These are phyloP conservation scores for Alligator mississippiensis DNA, from an alignment of 2,113 vertebrate genomes.

Conservation along the genomic window DNA sequence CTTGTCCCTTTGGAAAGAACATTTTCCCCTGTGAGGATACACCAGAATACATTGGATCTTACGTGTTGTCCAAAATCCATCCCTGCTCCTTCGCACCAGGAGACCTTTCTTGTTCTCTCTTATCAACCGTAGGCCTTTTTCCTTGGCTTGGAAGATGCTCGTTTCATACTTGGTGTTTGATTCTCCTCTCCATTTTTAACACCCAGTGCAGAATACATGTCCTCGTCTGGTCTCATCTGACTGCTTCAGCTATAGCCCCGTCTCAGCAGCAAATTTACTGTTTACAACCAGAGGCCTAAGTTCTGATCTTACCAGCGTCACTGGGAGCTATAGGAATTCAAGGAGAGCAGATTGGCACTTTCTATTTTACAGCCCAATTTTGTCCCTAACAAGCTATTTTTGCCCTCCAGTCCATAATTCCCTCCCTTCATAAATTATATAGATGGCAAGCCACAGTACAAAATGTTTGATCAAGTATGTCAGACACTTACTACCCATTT, in stretches of 20 bases:
- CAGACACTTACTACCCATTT: neutral
- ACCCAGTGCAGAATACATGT: neutral
- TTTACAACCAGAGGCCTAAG: neutral
- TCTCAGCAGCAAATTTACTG: neutral
- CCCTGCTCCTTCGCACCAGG: neutral
- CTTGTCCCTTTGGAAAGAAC: neutral
- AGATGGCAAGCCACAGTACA: neutral
- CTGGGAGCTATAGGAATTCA: neutral
- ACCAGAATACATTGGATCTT: neutral
- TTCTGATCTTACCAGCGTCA: neutral
- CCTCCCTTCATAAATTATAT: accelerated
- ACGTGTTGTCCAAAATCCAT: neutral
- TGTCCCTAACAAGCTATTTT: neutral
- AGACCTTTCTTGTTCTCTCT: neutral
- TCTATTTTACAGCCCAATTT: neutral
- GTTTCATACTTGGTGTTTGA: neutral
- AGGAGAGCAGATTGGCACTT: neutral
- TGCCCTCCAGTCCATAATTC: accelerated
- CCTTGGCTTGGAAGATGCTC: neutral
- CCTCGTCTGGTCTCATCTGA: accelerated
- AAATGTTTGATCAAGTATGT: neutral
- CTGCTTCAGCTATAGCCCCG: neutral
- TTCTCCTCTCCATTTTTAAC: neutral
- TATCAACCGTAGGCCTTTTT: neutral
- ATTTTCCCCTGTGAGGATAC: neutral